Percentiles rank a stretch among this genome's conserved stretches.
Evolutionary conservation across 2,797 vertebrate genomes (phyloP).

Genomic region (Rhinogobio ventralis): DNA sequence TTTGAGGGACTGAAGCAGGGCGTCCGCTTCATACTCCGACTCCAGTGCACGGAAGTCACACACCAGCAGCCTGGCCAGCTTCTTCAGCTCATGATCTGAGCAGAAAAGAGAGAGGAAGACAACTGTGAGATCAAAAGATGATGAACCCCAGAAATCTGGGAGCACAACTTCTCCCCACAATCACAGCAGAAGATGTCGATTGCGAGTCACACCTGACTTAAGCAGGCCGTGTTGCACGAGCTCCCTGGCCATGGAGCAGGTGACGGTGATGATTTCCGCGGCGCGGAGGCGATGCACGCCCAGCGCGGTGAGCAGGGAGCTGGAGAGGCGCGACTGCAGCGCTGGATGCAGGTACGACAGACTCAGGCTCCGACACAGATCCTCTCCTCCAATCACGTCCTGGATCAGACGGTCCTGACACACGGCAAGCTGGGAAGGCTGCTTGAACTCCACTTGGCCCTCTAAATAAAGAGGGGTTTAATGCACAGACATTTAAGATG

Average conservation of each 20-base stretch:
- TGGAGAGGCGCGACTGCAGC: constrained; percentile 69
- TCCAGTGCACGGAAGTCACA: constrained; percentile 83
- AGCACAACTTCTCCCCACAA: no score
- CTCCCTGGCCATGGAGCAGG: constrained; percentile 79
- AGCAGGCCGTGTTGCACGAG: constrained; percentile 67
- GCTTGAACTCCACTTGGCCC: constrained; percentile 74
- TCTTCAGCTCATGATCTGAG: constrained; percentile 70
- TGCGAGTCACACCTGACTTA: constrained; percentile 68
- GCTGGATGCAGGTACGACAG: constrained; percentile 80
- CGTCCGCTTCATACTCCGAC: constrained; percentile 76
- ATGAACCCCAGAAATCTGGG: neutral
- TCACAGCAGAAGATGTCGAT: neutral
- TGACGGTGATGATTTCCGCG: constrained; percentile 78
- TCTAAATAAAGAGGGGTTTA: constrained; percentile 63
- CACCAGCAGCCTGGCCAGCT: constrained; percentile 79
- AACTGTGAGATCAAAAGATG: no score
- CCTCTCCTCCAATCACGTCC: constrained; percentile 75
- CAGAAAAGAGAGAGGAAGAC: neutral
- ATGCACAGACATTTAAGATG: no score
- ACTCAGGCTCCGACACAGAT: constrained; percentile 78
- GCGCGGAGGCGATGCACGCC: constrained; percentile 78
- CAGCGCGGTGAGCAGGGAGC: constrained; percentile 77
- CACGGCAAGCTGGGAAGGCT: constrained; percentile 82
- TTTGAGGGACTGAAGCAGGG: constrained; percentile 73
- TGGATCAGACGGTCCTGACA: constrained; percentile 80